Base-by-base conservation (phyloP, 2,888 invertebrate species). In the Chloroclysta siterata region DNA sequence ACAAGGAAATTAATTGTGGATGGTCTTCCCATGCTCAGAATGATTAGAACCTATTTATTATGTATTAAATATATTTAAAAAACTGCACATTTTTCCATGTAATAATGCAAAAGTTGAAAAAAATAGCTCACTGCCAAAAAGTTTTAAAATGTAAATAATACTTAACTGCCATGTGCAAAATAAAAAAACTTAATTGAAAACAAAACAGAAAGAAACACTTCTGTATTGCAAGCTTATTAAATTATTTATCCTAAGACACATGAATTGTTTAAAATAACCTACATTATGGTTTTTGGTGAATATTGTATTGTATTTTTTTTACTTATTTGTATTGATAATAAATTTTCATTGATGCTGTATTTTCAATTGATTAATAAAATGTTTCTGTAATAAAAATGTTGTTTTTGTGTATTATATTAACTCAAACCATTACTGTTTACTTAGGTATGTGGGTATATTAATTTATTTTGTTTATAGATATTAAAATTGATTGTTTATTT, bases 311-410 rank as follows among this genome's bases (percentile, higher is more conserved):
- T 36, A 57, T 53, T n/a, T 44, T 59, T 64, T 13, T 55, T 56
- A 46, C 3, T 17, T 10, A 6, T 11, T 17, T 17, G 17, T 46
- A 17, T 63, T 46, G 50, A 66, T 64, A 33, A 44, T 60, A 56
- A 53, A 54, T 53, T 63, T 56, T 68, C 54, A 50, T 57, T 66
- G 51, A 69, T 66, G 17, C 57, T 68, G 71, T 70, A 72, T 56
- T 63, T 62, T 58, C 15, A 67, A 67, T 67, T 65, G 29, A 68
- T 59, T 66, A 72, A 68, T 71, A 69, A 69, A 66, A 64, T 66
- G 67, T 68, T 70, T 68, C 61, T 52, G 46, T 54, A 57, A 53
- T 51, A 62, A 60, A 28, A 28, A 29, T 10, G 36, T 39, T 3
- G 46, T 52, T 33, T 59, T 46, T 60, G 33, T 51, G 22, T 53